Percentiles rank a stretch among this genome's conserved stretches.
Evolutionary conservation across 2,113 vertebrate species (phyloP).

Genomic region (Triplophysa dalaica): DNA sequence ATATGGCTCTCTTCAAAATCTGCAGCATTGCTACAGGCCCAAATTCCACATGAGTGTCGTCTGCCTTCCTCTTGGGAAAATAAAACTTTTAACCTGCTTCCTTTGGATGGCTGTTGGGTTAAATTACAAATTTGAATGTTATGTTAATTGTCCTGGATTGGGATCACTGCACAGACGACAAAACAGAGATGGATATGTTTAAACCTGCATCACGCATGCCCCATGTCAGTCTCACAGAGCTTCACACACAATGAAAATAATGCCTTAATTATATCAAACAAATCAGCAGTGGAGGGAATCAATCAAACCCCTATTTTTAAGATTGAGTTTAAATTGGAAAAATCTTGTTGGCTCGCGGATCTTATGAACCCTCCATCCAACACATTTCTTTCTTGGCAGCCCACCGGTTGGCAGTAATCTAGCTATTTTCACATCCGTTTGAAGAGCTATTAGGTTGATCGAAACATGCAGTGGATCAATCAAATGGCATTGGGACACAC

Average conservation of each 20-base stretch:
- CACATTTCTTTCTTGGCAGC: not conserved
- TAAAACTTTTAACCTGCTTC: constrained; percentile 13
- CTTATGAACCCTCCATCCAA: not conserved
- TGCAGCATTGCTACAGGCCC: not conserved
- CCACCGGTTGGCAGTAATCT: constrained; percentile 15
- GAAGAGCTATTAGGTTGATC: constrained; percentile 39
- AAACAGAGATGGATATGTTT: not conserved
- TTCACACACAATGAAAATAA: constrained; percentile 7
- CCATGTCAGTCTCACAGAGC: not conserved
- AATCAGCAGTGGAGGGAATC: not conserved
- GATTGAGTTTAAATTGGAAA: constrained; percentile 21
- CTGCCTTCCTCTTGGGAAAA: not conserved
- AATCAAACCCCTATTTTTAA: constrained; percentile 37
- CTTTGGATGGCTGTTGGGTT: constrained; percentile 21
- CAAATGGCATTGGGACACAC: constrained; percentile 9
- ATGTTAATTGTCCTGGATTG: constrained; percentile 45
- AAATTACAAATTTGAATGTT: constrained; percentile 41
- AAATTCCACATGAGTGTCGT: constrained; percentile 37
- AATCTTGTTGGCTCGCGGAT: not conserved
- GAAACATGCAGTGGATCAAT: constrained; percentile 28
- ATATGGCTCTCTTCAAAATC: not conserved
- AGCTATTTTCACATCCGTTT: constrained; percentile 34
- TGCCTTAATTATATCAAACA: not conserved
- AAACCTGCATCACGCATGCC: not conserved
- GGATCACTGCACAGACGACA: constrained; percentile 26